Evolutionary conservation across 64 coral and sea anemone genomes (phyloP).

Genomic region (Actinia equina): DNA sequence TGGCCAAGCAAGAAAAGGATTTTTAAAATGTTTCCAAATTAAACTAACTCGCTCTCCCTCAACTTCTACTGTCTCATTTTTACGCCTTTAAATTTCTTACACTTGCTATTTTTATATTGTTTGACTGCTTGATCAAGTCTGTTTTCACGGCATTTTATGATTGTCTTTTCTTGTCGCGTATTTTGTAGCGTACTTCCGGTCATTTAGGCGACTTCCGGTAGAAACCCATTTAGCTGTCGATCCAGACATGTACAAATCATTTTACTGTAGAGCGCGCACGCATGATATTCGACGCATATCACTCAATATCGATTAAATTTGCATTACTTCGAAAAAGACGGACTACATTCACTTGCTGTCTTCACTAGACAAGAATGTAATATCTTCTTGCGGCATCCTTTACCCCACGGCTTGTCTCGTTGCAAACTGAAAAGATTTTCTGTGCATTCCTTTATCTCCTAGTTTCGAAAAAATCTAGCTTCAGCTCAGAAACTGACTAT

Average conservation of each 20-base stretch:
- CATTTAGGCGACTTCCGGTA: background rate
- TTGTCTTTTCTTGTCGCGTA: too few relatives aligned
- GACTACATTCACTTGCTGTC: background rate
- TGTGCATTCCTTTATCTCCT: background rate
- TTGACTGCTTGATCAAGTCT: too few relatives aligned
- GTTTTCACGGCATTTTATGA: too few relatives aligned
- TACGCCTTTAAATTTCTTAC: too few relatives aligned
- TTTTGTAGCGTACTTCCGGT: background rate
- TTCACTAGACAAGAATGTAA: background rate
- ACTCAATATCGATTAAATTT: background rate
- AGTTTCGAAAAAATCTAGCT: background rate
- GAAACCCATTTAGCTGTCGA: background rate
- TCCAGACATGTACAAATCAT: too few relatives aligned
- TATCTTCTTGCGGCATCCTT: background rate
- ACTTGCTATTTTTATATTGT: too few relatives aligned
- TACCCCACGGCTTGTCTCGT: background rate
- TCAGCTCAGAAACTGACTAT: background rate
- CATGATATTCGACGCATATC: background rate
- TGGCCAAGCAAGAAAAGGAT: too few relatives aligned
- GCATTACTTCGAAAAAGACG: background rate
- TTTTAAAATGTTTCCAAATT: too few relatives aligned
- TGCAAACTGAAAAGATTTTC: background rate
- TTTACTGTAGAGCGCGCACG: background rate
- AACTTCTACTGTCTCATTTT: too few relatives aligned
- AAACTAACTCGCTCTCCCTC: too few relatives aligned